Evolutionary conservation across 1,140 invertebrate species (phyloP).

Genomic region (Cardiocondyla obscurior): DNA sequence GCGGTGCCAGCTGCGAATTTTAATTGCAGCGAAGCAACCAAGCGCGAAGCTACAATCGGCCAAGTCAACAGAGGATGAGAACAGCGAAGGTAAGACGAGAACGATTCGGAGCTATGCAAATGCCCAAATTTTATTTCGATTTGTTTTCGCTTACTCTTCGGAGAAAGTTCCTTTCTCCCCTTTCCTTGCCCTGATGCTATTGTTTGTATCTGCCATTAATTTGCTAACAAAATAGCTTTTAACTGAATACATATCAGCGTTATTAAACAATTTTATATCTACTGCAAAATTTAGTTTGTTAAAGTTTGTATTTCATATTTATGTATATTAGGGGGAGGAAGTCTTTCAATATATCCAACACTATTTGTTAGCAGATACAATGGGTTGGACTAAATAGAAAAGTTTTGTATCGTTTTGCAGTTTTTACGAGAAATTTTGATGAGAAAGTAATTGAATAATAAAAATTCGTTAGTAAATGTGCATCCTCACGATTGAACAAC

Average conservation of each 20-base stretch:
- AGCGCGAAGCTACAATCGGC: conserved; percentile 83
- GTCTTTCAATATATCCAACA: not conserved
- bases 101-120: conserved; percentile 71
- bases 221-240: conserved; percentile 36
- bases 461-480: not conserved
- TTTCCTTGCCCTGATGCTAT: not conserved
- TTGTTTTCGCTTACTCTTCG: conserved; percentile 57
- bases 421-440: not conserved
- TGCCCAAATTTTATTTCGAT: conserved; percentile 59
- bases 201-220: conserved; percentile 13
- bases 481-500: not conserved
- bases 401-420: not conserved
- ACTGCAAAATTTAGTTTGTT: not conserved
- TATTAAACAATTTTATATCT: not conserved
- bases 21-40: conserved; percentile 83
- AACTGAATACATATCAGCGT: conserved; percentile 17
- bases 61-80: conserved; percentile 84
- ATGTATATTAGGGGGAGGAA: too few species aligned
- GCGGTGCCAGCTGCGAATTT: conserved; percentile 82
- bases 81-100: conserved; percentile 83
- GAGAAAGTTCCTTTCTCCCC: not conserved
- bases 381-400: not conserved
- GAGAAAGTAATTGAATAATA: not conserved
- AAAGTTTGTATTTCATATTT: not conserved
- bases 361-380: not conserved